Percentiles rank a stretch among this genome's conserved stretches.
phyloP scores from a whole-genome alignment of 2,888 invertebrate genomes.

The Sicus ferrugineus region DNA sequence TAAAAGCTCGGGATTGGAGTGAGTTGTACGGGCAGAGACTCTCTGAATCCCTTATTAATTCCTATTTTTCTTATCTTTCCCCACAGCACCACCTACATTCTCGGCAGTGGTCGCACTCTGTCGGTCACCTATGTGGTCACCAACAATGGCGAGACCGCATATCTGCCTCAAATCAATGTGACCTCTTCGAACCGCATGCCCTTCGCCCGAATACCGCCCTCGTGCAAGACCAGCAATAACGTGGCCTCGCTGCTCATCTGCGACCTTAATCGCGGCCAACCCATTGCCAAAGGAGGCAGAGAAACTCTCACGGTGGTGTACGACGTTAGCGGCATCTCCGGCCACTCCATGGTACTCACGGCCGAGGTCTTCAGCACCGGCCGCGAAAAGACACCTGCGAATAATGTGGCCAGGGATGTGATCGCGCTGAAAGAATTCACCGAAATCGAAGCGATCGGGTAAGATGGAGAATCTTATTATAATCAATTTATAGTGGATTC shows the following conservation, averaged over 20 bases:
- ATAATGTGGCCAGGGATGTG: conserved; percentile 53
- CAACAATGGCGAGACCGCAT: conserved; percentile 66
- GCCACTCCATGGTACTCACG: conserved; percentile 52
- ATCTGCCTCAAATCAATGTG: conserved; percentile 65
- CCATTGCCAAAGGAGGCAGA: conserved; percentile 52
- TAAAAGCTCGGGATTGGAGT: conserved; percentile 53
- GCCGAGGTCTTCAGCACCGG: conserved; percentile 63
- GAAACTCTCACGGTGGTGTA: conserved; percentile 56
- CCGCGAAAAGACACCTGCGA: conserved; percentile 52
- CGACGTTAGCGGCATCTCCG: conserved; percentile 58
- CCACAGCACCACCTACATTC: conserved; percentile 53
- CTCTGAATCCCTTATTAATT: neutral
- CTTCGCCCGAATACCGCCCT: conserved; percentile 60
- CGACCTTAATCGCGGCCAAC: conserved; percentile 58
- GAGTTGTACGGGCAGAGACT: conserved; percentile 33
- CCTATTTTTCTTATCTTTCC: neutral
- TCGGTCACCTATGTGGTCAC: conserved; percentile 59
- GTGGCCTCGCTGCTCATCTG: conserved; percentile 55
- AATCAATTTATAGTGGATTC: neutral
- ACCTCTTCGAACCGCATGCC: conserved; percentile 62
- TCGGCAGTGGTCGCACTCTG: conserved; percentile 60
- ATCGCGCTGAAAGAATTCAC: conserved; percentile 59
- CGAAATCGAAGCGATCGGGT: conserved; percentile 63
- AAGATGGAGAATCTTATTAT: conserved; percentile 35
- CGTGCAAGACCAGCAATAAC: conserved; percentile 51